These are phyloP conservation scores for Erythrolamprus reginae DNA, from an alignment of 2,113 vertebrate genomes.

Conservation along the genomic window DNA sequence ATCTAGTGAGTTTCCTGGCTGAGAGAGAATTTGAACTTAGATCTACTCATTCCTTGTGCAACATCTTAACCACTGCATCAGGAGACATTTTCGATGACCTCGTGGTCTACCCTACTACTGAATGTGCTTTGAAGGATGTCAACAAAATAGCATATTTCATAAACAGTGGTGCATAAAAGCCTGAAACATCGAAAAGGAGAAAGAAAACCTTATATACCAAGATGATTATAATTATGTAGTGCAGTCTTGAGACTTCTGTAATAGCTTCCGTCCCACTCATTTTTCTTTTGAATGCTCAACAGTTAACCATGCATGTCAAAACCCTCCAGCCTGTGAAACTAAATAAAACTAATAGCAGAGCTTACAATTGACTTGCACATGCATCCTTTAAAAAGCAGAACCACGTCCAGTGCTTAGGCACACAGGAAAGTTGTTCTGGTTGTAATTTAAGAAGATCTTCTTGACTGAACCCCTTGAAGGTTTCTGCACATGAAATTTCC, in stretches of 20 bases:
- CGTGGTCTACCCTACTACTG: not conserved
- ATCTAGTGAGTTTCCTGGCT: not conserved
- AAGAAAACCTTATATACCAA: not conserved
- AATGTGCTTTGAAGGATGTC: not conserved
- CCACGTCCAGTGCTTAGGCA: not conserved
- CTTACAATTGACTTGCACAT: conserved; percentile 18
- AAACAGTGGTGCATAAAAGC: not conserved
- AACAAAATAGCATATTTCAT: not conserved
- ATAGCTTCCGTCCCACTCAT: not conserved
- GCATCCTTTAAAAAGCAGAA: conserved; percentile 29
- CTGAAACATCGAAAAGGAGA: not conserved
- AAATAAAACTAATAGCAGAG: conserved; percentile 14
- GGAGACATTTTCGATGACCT: not conserved
- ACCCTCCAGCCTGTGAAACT: not conserved
- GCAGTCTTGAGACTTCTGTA: not conserved
- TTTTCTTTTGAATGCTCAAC: not conserved
- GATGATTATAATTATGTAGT: not conserved
- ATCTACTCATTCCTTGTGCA: not conserved
- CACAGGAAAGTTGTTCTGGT: not conserved
- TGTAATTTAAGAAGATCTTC: not conserved
- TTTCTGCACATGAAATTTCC: not conserved
- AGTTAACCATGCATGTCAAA: not conserved
- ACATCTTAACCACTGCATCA: not conserved
- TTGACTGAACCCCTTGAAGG: not conserved
- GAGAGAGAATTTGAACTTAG: not conserved